Conservation (phyloP, 2,797 vertebrate genomes). For the Buceros bicornis region DNA sequence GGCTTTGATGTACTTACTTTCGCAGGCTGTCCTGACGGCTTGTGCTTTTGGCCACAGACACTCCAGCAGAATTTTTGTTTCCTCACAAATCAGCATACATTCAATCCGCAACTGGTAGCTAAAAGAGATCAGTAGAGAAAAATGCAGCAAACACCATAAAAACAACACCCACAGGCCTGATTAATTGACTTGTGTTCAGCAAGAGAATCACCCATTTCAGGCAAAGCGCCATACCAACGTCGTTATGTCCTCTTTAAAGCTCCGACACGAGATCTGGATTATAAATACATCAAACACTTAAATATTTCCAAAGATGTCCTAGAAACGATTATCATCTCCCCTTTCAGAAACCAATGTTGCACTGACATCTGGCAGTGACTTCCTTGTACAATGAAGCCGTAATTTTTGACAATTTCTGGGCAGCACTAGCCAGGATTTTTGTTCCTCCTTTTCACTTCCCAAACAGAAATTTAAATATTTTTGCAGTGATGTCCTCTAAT, state of each 20-base stretch:
- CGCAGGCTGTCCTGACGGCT: conserved; percentile 86
- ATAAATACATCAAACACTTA: conserved; percentile 46
- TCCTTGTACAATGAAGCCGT: conserved; percentile 25
- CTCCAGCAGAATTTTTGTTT: conserved; percentile 85
- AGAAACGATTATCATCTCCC: conserved; percentile 32
- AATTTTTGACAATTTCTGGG: conserved; percentile 12
- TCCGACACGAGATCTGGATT: background rate
- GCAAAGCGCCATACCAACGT: background rate
- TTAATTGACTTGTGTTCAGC: conserved; percentile 18
- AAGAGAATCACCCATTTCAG: conserved; percentile 20
- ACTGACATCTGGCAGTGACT: conserved; percentile 45
- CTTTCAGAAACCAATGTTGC: conserved; percentile 22
- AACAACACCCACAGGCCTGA: background rate
- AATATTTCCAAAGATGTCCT: conserved; percentile 42
- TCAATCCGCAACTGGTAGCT: conserved; percentile 93
- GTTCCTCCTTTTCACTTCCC: background rate
- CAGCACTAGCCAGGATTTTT: background rate
- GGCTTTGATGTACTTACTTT: conserved; percentile 82
- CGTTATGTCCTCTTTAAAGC: conserved; percentile 8
- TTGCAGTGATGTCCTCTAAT: background rate
- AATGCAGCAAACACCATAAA: background rate
- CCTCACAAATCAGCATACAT: conserved; percentile 93
- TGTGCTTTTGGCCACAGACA: conserved; percentile 88
- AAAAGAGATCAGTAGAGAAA: background rate
- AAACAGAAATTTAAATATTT: conserved; percentile 8